Evolutionary conservation across 2,113 vertebrate genomes (phyloP).

Genomic region (Scortum barcoo): DNA sequence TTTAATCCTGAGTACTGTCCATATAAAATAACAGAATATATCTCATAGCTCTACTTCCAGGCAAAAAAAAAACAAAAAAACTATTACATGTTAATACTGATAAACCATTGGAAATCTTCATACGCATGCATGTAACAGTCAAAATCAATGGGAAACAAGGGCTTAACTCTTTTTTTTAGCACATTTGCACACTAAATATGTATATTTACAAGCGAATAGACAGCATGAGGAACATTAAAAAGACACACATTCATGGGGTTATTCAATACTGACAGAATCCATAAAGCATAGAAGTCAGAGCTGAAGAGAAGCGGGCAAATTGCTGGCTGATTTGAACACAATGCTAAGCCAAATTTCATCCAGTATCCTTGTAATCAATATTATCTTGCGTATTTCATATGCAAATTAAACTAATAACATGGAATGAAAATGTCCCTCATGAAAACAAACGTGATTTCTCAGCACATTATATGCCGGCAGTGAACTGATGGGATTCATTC

Average conservation of each 20-base stretch:
- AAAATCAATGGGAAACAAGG: constrained; percentile 15
- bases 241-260: constrained; percentile 49
- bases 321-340: constrained; percentile 39
- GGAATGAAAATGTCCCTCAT: constrained; percentile 46
- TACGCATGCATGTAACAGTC: constrained; percentile 49
- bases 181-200: constrained; percentile 30
- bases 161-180: constrained; percentile 24
- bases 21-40: constrained; percentile 65
- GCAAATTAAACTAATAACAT: constrained; percentile 48
- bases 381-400: constrained; percentile 44
- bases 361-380: constrained; percentile 18
- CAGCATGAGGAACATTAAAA: constrained; percentile 16
- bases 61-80: no score
- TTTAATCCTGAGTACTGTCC: constrained; percentile 82
- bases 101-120: constrained; percentile 39
- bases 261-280: constrained; percentile 35
- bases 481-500: constrained; percentile 45
- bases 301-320: constrained; percentile 27
- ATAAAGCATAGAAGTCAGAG: constrained; percentile 33
- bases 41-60: constrained; percentile 56
- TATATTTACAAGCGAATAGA: constrained; percentile 67
- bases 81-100: constrained; percentile 73
- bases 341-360: constrained; percentile 29
- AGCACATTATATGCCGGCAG: constrained; percentile 23
- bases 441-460: constrained; percentile 47